Base-by-base conservation (phyloP, 1,140 invertebrate species). In the Anadara kagoshimensis region DNA sequence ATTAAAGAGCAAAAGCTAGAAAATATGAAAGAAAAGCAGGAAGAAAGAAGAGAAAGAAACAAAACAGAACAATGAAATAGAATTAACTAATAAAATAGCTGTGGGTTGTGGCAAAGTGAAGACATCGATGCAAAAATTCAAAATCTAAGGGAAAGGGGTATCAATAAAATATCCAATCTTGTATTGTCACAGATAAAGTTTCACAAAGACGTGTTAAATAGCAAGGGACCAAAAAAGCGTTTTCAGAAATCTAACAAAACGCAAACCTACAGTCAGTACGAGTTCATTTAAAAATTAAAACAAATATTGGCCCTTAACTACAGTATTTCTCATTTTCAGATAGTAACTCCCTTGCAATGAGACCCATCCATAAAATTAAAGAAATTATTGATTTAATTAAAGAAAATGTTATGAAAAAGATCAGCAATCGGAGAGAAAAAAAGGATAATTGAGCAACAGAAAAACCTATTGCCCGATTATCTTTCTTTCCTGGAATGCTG, bases 221-320 rank as follows among this genome's bases (percentile, higher is more conserved):
- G 62, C n/a, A 64, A 51, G 4, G n/a, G 62, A 1, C 62, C 62
- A 7, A 49, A 49, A 49, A 45, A 64, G 29, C 16, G 22, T 3
- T 64, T 64, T 49, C 62, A 64, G n/a, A 49, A 64, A 64, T 20
- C 62, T 29, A 22, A 22, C 47, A 64, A 64, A 26, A 29, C 20
- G 3, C 22, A 51, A 49, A 5, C 22, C 4, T 64, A 51, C 20
- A 10, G 20, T 2, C n/a, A 51, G 18, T 49, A 20, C 2, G 45
- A 64, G 16, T 29, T 64, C 1, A 24, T 51, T 12, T 22, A 64
- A 24, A 51, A 64, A n/a, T 29, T 64, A 36, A 49, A 51, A 64
- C 7, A 49, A 26, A 64, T 64, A 49, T 3, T 63, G 1, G 1
- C 29, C n/a, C 14, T 64, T 49, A 64, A 64, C 51, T 10, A 24